Conservation (phyloP, 1,140 invertebrate species). For the Heliconius hewitsoni region DNA sequence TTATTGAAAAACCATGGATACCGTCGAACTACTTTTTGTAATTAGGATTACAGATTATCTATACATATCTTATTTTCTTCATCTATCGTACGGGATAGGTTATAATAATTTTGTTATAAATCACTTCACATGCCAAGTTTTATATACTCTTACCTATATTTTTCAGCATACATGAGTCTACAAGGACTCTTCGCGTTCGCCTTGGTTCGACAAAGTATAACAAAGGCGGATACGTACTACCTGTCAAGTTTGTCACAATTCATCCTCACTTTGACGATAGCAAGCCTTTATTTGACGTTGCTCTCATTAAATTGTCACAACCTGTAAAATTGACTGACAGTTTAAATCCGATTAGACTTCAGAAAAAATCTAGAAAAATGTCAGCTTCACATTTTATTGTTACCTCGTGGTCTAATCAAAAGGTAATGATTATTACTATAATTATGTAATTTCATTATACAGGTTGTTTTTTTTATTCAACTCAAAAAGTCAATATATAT, state of each 20-base stretch:
- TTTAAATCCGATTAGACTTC: constrained; percentile 51
- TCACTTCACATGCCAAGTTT: too few relatives aligned
- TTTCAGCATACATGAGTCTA: constrained; percentile 55
- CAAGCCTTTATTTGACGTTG: constrained; percentile 58
- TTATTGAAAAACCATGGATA: too few relatives aligned
- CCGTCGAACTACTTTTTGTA: too few relatives aligned
- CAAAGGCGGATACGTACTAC: constrained; percentile 53
- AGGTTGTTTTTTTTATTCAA: too few relatives aligned
- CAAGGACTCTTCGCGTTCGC: constrained; percentile 50
- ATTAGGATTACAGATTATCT: too few relatives aligned
- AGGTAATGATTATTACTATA: constrained; percentile 21
- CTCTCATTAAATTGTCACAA: constrained; percentile 52
- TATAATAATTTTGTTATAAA: too few relatives aligned
- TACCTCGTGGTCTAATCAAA: constrained; percentile 46
- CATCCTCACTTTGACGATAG: constrained; percentile 63
- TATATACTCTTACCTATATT: neutral
- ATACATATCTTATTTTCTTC: too few relatives aligned
- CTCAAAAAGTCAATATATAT: too few relatives aligned
- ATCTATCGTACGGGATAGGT: too few relatives aligned
- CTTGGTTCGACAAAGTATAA: constrained; percentile 64
- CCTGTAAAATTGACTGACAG: constrained; percentile 46
- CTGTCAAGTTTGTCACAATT: constrained; percentile 58
- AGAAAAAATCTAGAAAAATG: constrained; percentile 28
- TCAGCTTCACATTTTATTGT: constrained; percentile 55
- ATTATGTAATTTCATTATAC: neutral